These are phyloP conservation scores for Helicolenus hilgendorfi DNA, from an alignment of 2,797 vertebrate genomes.

Conservation along the genomic window DNA sequence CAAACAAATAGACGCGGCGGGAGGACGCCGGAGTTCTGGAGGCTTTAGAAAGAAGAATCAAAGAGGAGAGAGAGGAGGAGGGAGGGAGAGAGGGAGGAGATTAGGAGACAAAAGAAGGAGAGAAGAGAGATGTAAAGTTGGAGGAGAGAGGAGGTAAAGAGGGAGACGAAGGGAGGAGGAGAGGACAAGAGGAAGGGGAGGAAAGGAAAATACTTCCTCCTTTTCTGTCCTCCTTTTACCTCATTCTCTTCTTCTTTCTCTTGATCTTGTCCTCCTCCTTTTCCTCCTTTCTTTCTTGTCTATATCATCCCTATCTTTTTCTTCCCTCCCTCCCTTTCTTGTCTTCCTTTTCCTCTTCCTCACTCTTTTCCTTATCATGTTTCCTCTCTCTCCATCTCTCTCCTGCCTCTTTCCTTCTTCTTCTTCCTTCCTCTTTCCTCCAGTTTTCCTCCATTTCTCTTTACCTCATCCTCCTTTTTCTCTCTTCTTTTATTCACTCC, in stretches of 20 bases:
- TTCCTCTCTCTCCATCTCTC: not conserved
- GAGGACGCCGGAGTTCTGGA: constrained; percentile 49
- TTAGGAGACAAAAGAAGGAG: not conserved
- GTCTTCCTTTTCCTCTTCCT: not conserved
- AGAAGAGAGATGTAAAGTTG: not conserved
- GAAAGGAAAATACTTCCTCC: not conserved
- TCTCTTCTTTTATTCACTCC: not conserved
- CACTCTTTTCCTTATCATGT: not conserved
- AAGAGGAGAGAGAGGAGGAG: constrained; percentile 16
- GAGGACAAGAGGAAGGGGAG: not conserved
- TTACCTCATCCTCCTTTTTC: not conserved
- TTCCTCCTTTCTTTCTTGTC: not conserved
- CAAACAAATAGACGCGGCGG: constrained; percentile 70
- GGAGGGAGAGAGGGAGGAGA: not conserved
- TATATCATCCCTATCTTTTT: no score
- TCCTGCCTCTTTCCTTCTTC: no score
- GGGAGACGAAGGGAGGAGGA: not conserved
- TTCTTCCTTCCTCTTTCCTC: no score
- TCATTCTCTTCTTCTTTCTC: not conserved
- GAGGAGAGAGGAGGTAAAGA: not conserved
- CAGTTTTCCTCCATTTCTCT: no score
- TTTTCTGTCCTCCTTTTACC: not conserved
- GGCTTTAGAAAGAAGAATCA: constrained; percentile 61
- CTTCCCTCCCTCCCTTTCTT: not conserved
- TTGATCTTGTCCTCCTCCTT: no score